Evolutionary conservation across 2,888 invertebrate genomes (phyloP), one percentile per base, ranked within the genome.

Genomic region (Saturnia pavonia): DNA sequence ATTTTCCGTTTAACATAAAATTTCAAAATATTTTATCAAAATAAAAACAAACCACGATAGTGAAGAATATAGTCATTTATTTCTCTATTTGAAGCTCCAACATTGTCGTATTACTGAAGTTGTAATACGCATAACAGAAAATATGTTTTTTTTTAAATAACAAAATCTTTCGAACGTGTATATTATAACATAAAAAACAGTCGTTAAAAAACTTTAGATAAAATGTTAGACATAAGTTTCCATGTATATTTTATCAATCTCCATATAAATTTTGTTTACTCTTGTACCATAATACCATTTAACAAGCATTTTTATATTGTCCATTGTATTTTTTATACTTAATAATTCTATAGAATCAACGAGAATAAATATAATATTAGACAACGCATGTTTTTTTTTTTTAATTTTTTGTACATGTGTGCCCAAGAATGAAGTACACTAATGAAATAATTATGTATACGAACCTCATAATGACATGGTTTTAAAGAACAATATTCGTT

Each of bases 31-130:
- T 14, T 40, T 65, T 9, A 65, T 57, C 54, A 43, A 90, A 91
- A 90, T 87, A 88, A 91, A 92, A 91, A 88, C 87, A 91, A 90
- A 91, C 87, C 87, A 90, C 85, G 80, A 83, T 87, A 89, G 85
- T 88, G 88, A 88, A 89, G 87, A 90, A 89, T 88, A 92, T 88
- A 90, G 84, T 88, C 87, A 83, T 92, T 92, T 92, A 92, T 92
- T 92, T 87, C 74, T 83, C 82, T 84, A 82, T 82, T 83, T 85
- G 85, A 87, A 87, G 85, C 87, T 86, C 84, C 83, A 83, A 87
- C 84, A 86, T 84, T 85, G 80, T 78, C 76, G 73, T 78, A 68
- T 48, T 68, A 68, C 81, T 75, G 83, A 87, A 84, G 83, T 81
- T 79, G 84, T 83, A 80, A 85, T 80, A 85, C 82, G 80, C 82